phyloP scores from a whole-genome alignment of 2,113 vertebrate genomes.

The Hystrix brachyura region DNA sequence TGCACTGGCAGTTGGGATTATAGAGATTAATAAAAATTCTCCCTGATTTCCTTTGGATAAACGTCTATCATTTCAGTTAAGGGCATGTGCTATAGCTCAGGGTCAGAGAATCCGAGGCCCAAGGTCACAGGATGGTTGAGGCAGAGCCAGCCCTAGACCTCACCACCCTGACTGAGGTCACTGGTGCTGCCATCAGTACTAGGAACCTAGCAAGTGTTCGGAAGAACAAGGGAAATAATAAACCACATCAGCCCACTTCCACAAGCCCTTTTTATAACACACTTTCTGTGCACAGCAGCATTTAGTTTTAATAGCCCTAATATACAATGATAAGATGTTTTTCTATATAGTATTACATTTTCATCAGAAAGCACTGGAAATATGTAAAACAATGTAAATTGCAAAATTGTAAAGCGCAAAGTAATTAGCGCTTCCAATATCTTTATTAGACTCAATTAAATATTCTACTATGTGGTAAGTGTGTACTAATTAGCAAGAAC shows the following conservation, averaged over 20 bases:
- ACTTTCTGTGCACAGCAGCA: neutral
- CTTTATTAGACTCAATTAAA: conserved; percentile 52
- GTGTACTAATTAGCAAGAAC: conserved; percentile 18
- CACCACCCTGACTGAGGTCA: no score
- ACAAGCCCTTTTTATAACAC: neutral
- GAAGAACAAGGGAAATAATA: neutral
- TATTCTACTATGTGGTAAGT: conserved; percentile 28
- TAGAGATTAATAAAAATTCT: neutral
- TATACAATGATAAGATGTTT: conserved; percentile 34
- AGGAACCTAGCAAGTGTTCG: neutral
- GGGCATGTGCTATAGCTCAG: neutral
- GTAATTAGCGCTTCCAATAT: conserved; percentile 52
- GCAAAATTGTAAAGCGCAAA: neutral
- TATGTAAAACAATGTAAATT: conserved; percentile 19
- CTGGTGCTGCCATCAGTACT: no score
- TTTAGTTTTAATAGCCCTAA: conserved; percentile 53
- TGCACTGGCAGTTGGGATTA: neutral
- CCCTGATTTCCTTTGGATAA: neutral
- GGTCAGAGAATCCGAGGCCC: neutral
- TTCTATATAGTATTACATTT: conserved; percentile 28
- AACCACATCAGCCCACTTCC: neutral
- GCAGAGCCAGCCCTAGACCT: neutral
- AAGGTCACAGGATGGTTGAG: neutral
- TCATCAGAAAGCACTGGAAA: conserved; percentile 47
- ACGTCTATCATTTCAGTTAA: neutral